A percentile compares a stretch with the other conserved stretches of the same genome.
Conservation (phyloP, 2,113 vertebrate species). For the Hippocampus comes region DNA sequence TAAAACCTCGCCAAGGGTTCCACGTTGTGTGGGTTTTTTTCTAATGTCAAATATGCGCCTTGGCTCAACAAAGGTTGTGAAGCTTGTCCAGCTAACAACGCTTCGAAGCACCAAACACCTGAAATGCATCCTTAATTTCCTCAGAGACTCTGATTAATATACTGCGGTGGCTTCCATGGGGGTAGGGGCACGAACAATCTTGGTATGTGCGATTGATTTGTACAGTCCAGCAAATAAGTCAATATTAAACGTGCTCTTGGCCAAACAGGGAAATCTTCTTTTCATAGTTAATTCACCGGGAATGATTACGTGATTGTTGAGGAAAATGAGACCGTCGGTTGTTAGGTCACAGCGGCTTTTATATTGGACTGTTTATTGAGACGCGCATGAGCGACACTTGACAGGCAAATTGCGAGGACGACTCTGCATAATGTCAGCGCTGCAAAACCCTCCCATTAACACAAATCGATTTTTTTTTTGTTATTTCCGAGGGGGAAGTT, state of each 20-base stretch:
- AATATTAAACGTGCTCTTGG: not conserved
- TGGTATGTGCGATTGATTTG: conserved; percentile 20
- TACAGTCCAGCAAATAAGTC: conserved; percentile 16
- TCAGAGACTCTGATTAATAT: conserved; percentile 30
- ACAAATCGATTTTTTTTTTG: not conserved
- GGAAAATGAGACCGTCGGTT: conserved; percentile 34
- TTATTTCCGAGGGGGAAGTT: not conserved
- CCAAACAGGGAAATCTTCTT: not conserved
- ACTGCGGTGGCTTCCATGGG: not conserved
- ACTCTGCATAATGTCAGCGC: not conserved
- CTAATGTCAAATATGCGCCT: not conserved
- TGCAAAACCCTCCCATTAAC: not conserved
- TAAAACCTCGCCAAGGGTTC: not conserved
- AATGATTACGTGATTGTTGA: conserved; percentile 8
- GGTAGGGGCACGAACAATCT: conserved; percentile 9
- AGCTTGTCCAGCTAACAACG: not conserved
- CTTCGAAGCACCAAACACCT: conserved; percentile 1
- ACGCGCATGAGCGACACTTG: not conserved
- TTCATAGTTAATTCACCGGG: not conserved
- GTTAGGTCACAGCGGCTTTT: conserved; percentile 25
- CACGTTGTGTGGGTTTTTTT: not conserved
- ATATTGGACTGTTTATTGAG: not conserved
- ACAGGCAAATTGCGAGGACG: not conserved
- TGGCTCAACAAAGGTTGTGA: not conserved
- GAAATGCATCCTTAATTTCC: conserved; percentile 29